Percentiles rank a stretch among this genome's conserved stretches.
Evolutionary conservation across 2,797 vertebrate species (phyloP).

Genomic region (Perodicticus potto): DNA sequence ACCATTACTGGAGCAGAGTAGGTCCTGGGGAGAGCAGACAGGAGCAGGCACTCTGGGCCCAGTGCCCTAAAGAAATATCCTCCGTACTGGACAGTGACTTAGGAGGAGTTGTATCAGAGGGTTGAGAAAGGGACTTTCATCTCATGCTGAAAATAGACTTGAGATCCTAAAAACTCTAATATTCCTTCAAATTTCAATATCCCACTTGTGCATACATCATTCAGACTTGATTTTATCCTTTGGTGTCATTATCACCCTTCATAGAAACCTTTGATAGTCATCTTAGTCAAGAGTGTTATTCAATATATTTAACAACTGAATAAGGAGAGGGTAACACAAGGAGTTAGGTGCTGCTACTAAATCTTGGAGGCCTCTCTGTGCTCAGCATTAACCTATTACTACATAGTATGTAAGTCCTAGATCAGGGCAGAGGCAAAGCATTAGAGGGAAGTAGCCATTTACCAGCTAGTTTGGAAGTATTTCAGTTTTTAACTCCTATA

Average conservation of each 20-base stretch:
- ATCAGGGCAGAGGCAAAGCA: not conserved
- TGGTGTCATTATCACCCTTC: conserved; percentile 18
- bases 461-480: not conserved
- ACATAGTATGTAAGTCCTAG: not conserved
- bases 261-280: not conserved
- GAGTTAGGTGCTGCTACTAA: not conserved
- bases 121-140: not conserved
- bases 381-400: not conserved
- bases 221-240: not conserved
- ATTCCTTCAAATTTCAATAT: not conserved
- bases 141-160: not conserved
- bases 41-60: not conserved
- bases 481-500: conserved; percentile 16
- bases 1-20: not conserved
- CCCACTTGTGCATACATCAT: not conserved
- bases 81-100: not conserved
- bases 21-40: not conserved
- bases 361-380: not conserved
- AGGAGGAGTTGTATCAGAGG: not conserved
- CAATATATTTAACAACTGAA: conserved; percentile 1
- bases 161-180: not conserved
- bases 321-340: not conserved
- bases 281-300: not conserved
- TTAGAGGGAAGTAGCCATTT: not conserved
- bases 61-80: not conserved